phyloP scores from a whole-genome alignment of 2,113 vertebrate genomes.

The Psittacula cyanocephala region DNA sequence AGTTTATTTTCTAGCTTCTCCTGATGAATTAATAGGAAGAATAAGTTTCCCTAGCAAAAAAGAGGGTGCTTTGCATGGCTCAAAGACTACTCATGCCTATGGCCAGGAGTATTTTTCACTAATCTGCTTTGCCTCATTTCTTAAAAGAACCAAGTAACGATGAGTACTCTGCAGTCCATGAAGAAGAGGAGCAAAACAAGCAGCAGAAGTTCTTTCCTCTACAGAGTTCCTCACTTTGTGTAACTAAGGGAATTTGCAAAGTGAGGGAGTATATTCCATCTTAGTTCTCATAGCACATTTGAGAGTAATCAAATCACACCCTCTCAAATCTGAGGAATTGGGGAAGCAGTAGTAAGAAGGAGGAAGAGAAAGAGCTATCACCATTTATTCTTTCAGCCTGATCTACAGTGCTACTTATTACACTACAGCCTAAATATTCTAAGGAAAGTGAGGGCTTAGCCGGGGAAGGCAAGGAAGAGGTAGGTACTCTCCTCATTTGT shows the following conservation, averaged over 20 bases:
- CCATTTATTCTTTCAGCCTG: not conserved
- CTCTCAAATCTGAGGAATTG: not conserved
- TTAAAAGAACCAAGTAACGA: not conserved
- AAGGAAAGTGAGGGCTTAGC: not conserved
- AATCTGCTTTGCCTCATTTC: not conserved
- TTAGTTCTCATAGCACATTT: not conserved
- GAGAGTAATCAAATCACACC: not conserved
- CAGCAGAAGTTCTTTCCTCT: not conserved
- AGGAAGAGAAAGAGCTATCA: not conserved
- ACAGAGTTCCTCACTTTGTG: not conserved
- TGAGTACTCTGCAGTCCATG: not conserved
- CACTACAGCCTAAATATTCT: not conserved
- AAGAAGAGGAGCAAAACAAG: not conserved
- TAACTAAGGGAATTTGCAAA: not conserved
- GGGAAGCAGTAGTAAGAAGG: not conserved
- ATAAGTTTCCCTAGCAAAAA: not conserved
- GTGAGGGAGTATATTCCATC: not conserved
- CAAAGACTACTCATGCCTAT: not conserved
- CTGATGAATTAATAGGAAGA: not conserved
- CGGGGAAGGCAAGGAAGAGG: not conserved
- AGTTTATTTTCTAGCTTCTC: not conserved
- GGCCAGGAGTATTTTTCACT: not conserved
- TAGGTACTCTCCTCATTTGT: not conserved
- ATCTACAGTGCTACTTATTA: not conserved
- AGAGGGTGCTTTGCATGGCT: not conserved